A percentile compares a stretch with the other conserved stretches of the same genome.
phyloP scores from a whole-genome alignment of 2,113 vertebrate genomes.

The Aramus guarauna region DNA sequence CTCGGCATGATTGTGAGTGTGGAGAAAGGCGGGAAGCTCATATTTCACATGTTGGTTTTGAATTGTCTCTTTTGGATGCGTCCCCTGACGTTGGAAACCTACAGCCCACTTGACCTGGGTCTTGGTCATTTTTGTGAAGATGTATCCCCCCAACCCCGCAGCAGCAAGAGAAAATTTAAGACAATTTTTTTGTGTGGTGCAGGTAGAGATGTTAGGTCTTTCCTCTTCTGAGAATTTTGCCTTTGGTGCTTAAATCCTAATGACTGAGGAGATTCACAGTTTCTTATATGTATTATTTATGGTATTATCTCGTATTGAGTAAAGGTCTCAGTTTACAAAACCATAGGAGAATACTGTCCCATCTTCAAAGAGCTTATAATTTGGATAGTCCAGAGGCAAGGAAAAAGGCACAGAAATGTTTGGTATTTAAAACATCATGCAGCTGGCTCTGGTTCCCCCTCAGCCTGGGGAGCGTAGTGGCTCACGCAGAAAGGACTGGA shows the following conservation, averaged over 20 bases:
- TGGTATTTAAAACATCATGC: background rate
- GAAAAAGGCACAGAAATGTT: background rate
- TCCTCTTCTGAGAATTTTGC: background rate
- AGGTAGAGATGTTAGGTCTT: background rate
- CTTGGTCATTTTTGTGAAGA: background rate
- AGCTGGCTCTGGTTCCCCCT: background rate
- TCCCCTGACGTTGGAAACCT: background rate
- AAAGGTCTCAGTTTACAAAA: background rate
- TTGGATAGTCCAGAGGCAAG: background rate
- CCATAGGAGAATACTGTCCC: background rate
- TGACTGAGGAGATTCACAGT: background rate
- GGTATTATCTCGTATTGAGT: background rate
- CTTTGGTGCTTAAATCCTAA: background rate
- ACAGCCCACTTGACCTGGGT: background rate
- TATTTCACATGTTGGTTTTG: background rate
- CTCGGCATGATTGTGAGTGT: background rate
- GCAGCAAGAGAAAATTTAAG: background rate
- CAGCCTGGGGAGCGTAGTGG: background rate
- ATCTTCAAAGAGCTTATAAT: background rate
- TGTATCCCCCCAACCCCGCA: fast-evolving
- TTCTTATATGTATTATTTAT: background rate
- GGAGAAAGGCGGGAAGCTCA: background rate
- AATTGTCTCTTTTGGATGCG: background rate
- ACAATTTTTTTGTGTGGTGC: background rate
- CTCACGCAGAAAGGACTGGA: background rate